Percentiles rank a stretch among this genome's conserved stretches.
These are phyloP conservation scores for Anoplophora glabripennis DNA, from an alignment of 1,140 invertebrate genomes.

Conservation along the genomic window DNA sequence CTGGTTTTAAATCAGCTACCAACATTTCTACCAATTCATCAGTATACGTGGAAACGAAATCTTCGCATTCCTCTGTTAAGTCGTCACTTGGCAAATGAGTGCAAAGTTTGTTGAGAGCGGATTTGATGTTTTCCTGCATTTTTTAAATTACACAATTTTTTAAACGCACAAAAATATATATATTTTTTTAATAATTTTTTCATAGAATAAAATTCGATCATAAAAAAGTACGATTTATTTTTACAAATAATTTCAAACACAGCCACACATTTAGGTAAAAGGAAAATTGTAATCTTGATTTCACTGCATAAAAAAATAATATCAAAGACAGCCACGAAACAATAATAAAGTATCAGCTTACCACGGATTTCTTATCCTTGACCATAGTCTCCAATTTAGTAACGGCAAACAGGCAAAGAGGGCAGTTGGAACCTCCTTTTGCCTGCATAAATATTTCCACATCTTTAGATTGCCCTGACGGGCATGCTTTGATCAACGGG, in stretches of 20 bases:
- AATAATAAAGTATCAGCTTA: conserved; percentile 43
- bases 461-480: conserved; percentile 51
- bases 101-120: conserved; percentile 72
- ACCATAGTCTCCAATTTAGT: conserved; percentile 66
- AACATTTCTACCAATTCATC: conserved; percentile 75
- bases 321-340: neutral
- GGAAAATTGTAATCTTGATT: no score
- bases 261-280: no score
- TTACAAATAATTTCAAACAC: no score
- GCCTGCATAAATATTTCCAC: conserved; percentile 56
- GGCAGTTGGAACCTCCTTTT: conserved; percentile 63
- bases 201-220: no score
- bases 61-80: conserved; percentile 64
- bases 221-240: no score
- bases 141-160: no score
- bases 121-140: conserved; percentile 68
- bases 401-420: conserved; percentile 79
- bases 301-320: conserved; percentile 1
- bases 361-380: conserved; percentile 69
- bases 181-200: no score
- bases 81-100: conserved; percentile 61
- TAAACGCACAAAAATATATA: no score
- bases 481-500: conserved; percentile 51
- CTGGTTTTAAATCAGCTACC: conserved; percentile 69
- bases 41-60: conserved; percentile 74